A percentile compares a stretch with the other conserved stretches of the same genome.
Evolutionary conservation across 2,888 invertebrate genomes (phyloP).

Genomic region (Chrysomela aeneicollis): DNA sequence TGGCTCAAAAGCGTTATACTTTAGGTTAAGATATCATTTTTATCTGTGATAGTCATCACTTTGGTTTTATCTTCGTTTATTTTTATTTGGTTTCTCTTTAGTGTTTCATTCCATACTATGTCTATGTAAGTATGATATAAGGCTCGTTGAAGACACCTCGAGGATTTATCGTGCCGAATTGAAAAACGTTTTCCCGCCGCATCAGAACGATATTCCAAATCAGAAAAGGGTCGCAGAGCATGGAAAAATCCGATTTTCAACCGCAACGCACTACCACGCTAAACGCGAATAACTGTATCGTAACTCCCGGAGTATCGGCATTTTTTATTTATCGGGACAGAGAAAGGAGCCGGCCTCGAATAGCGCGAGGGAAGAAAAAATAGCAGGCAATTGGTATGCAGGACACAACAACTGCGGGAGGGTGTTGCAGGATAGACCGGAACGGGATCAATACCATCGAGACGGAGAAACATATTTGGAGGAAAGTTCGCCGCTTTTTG

Average conservation of each 20-base stretch:
- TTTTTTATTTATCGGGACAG: conserved; percentile 57
- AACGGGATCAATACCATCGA: conserved; percentile 62
- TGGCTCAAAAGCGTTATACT: too few relatives aligned
- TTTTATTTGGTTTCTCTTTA: too few relatives aligned
- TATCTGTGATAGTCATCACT: too few relatives aligned
- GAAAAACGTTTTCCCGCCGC: background rate
- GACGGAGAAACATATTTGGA: conserved; percentile 60
- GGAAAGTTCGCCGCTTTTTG: conserved; percentile 56
- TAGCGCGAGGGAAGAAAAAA: conserved; percentile 59
- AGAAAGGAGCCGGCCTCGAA: conserved; percentile 28
- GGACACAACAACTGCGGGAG: conserved; percentile 65
- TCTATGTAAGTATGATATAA: too few relatives aligned
- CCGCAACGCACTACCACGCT: background rate
- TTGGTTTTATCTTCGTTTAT: too few relatives aligned
- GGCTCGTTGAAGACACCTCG: too few relatives aligned
- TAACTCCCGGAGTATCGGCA: conserved; percentile 57
- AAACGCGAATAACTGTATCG: conserved; percentile 51
- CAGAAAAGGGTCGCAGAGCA: background rate
- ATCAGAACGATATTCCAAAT: background rate
- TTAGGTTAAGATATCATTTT: too few relatives aligned
- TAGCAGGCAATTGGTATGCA: conserved; percentile 70
- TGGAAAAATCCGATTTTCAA: background rate
- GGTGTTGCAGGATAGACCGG: conserved; percentile 60
- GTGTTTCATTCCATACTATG: too few relatives aligned
- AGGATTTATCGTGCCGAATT: too few relatives aligned